phyloP scores from a whole-genome alignment of 2,888 invertebrate species.

The Acanthosepion pharaonis region DNA sequence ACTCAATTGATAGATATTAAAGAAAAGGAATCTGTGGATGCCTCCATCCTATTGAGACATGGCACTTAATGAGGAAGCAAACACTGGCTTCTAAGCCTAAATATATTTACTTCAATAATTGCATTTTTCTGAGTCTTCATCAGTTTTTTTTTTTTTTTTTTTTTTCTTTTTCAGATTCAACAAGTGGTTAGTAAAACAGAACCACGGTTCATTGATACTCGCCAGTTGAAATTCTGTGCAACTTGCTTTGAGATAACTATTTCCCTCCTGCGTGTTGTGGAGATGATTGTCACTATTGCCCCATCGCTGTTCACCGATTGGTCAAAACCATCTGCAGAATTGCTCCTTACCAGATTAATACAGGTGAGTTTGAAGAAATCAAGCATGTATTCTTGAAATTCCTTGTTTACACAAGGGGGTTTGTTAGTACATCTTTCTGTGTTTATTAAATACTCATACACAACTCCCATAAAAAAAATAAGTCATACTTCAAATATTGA shows the following conservation, averaged over 20 bases:
- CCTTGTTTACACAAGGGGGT: no score
- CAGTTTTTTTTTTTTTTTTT: neutral
- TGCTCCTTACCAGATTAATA: constrained; percentile 82
- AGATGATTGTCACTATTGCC: constrained; percentile 83
- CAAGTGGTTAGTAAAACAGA: constrained; percentile 79
- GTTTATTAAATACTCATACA: no score
- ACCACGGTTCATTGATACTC: constrained; percentile 81
- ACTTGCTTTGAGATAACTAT: constrained; percentile 89
- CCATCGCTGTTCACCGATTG: constrained; percentile 81
- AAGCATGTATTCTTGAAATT: no score
- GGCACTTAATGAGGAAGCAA: no score
- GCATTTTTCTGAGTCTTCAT: neutral
- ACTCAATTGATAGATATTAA: no score
- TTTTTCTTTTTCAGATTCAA: constrained; percentile 78
- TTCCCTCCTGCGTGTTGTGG: constrained; percentile 84
- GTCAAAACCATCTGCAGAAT: constrained; percentile 81
- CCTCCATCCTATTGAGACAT: no score
- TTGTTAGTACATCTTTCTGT: no score
- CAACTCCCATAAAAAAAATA: no score
- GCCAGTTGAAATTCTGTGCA: constrained; percentile 86
- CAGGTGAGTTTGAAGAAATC: constrained; percentile 75
- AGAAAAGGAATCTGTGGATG: no score
- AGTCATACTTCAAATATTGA: no score
- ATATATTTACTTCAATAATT: neutral
- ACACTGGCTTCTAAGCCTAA: no score